A percentile compares a stretch with the other conserved stretches of the same genome.
Conservation (phyloP, 2,888 invertebrate genomes). For the Elysia crispata region DNA sequence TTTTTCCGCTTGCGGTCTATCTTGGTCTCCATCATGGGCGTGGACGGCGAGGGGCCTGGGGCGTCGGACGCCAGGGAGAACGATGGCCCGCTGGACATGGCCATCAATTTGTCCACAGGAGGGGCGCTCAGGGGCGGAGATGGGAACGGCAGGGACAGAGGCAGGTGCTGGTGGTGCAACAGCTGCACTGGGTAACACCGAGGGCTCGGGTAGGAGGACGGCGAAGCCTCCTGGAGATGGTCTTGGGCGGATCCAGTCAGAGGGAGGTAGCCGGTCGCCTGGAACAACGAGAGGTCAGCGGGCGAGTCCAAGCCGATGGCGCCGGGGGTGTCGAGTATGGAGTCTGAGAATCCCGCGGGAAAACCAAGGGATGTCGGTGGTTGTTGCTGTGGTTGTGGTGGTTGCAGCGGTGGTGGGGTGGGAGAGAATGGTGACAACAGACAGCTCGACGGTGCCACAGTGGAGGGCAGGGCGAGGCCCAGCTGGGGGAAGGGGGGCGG, state of each 20-base stretch:
- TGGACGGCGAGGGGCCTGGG: neutral
- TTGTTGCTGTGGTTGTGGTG: neutral
- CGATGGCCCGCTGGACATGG: neutral
- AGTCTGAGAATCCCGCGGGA: too few relatives aligned
- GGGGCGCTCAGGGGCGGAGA: neutral
- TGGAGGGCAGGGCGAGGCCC: neutral
- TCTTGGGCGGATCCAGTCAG: neutral
- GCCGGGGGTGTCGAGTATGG: too few relatives aligned
- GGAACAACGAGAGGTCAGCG: neutral
- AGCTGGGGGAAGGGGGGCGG: conserved; percentile 5
- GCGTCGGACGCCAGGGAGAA: neutral
- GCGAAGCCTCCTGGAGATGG: neutral
- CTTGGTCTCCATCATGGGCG: conserved; percentile 1
- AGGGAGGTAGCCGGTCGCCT: neutral
- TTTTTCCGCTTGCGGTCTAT: conserved; percentile 51
- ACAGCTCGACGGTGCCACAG: neutral
- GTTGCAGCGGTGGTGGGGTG: neutral
- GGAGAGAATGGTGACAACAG: neutral
- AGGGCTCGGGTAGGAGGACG: neutral
- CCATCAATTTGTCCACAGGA: neutral
- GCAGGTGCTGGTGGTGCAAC: neutral
- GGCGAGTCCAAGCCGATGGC: too few relatives aligned
- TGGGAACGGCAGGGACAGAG: neutral
- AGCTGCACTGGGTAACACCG: neutral
- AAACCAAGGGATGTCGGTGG: too few relatives aligned